Base-by-base conservation (phyloP, 2,888 invertebrate genomes). In the Cheilosia scutellata region DNA sequence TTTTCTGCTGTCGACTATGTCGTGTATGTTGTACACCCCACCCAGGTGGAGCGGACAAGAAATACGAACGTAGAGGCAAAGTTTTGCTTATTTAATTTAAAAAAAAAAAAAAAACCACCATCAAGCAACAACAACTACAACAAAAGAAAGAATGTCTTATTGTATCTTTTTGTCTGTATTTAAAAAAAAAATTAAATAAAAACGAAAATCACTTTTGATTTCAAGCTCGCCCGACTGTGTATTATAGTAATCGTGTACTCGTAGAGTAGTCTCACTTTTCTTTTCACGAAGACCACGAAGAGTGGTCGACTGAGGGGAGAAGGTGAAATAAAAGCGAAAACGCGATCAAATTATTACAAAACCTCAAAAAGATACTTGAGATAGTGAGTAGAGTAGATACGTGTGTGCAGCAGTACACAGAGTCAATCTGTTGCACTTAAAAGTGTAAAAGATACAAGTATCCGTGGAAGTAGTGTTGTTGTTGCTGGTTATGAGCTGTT, bases 291-390 rank as follows among this genome's bases (percentile, higher is more conserved):
- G 55, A 29, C 68, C 66, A 79, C 74, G 44, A 79, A 60, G 68
- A 58, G 74, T 40, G 60, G 53, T 53, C 40, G 16, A 51, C 13
- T 51, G 31, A 25, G 33, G 31, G 60, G 42, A 47, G 53, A 37
- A 51, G 58, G 55, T 42, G 40, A 66, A 80, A 86, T 76, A 86
- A 86, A 86, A 86, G 86, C 86, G 86, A 80, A 86, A 86, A 86
- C 76, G 82, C 86, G 86, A 86, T 86, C 82, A 82, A 86, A 86
- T 86, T 86, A 80, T 86, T 86, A 86, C 86, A 86, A 86, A 86
- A 86, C 86, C 82, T 86, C 82, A 76, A 76, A 72, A 80, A 86
- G 82, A 86, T 82, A 84, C 84, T 84, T 76, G 82, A 86, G 86
- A 68, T 86, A 80, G 51, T 44, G 25, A 44, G 60, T 60, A 74